phyloP scores from a whole-genome alignment of 2,113 vertebrate species.

The Calypte anna region DNA sequence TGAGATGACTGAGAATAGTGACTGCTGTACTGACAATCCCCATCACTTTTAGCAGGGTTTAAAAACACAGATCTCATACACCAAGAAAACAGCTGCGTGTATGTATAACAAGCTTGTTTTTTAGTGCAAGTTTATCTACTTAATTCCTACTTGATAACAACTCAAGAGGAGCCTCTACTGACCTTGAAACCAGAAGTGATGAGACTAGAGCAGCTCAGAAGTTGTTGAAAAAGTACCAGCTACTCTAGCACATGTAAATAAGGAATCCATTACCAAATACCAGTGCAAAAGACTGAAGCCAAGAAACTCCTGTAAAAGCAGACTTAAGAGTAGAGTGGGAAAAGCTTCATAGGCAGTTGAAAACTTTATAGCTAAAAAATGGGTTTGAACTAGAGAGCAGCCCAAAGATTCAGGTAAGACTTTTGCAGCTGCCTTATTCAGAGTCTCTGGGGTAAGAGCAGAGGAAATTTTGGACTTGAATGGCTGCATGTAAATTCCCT shows the following conservation, averaged over 20 bases:
- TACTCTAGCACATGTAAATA: not conserved
- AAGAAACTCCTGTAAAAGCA: not conserved
- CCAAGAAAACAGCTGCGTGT: not conserved
- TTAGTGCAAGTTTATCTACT: not conserved
- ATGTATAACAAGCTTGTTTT: not conserved
- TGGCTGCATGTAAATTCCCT: not conserved
- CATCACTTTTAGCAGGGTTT: not conserved
- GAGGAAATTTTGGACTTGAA: not conserved
- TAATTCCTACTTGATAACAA: not conserved
- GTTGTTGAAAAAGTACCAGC: not conserved
- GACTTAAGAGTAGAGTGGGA: not conserved
- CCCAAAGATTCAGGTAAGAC: not conserved
- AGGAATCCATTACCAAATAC: not conserved
- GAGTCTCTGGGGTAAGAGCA: not conserved
- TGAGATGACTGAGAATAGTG: not conserved
- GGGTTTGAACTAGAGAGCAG: not conserved
- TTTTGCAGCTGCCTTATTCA: not conserved
- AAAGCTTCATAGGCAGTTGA: not conserved
- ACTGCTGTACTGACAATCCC: not conserved
- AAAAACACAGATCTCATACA: not conserved
- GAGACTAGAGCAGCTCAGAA: not conserved
- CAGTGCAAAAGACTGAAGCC: not conserved
- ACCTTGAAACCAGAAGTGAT: not conserved
- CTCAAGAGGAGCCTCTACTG: not conserved
- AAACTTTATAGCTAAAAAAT: not conserved